Percentiles rank a stretch among this genome's conserved stretches.
Evolutionary conservation across 2,797 vertebrate species (phyloP).

Genomic region (Amazona finschi): DNA sequence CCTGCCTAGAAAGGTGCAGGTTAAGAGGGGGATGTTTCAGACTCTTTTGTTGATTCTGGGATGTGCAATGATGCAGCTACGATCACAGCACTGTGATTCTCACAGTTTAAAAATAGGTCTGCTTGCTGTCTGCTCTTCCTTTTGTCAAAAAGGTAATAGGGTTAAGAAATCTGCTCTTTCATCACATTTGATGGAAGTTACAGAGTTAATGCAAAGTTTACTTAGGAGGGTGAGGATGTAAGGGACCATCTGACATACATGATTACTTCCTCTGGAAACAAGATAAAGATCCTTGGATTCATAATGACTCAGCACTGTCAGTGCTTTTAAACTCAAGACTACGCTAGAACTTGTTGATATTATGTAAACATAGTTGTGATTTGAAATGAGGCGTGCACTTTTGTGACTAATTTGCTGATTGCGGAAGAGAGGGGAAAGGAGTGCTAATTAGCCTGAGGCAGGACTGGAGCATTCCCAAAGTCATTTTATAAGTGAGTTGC

Average conservation of each 20-base stretch:
- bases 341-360: not conserved
- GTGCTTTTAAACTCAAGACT: not conserved
- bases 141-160: not conserved
- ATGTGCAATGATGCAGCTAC: rapidly evolving
- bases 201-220: not conserved
- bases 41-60: not conserved
- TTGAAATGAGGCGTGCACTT: not conserved
- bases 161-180: not conserved
- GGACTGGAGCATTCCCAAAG: not conserved
- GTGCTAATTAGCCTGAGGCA: not conserved
- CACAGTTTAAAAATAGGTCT: not conserved
- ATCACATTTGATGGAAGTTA: not conserved
- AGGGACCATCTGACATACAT: not conserved
- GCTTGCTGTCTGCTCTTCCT: not conserved
- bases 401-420: not conserved
- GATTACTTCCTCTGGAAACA: slow-evolving; percentile 21
- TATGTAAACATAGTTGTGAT: slow-evolving; percentile 23
- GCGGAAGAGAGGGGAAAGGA: slow-evolving; percentile 29
- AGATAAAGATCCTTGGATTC: slow-evolving; percentile 11
- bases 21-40: not conserved
- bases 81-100: not conserved
- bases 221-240: not conserved
- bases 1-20: not conserved
- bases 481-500: not conserved
- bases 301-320: slow-evolving; percentile 65